Evolutionary conservation across 2,797 vertebrate species (phyloP).

Genomic region (Melanotaenia nigrans): DNA sequence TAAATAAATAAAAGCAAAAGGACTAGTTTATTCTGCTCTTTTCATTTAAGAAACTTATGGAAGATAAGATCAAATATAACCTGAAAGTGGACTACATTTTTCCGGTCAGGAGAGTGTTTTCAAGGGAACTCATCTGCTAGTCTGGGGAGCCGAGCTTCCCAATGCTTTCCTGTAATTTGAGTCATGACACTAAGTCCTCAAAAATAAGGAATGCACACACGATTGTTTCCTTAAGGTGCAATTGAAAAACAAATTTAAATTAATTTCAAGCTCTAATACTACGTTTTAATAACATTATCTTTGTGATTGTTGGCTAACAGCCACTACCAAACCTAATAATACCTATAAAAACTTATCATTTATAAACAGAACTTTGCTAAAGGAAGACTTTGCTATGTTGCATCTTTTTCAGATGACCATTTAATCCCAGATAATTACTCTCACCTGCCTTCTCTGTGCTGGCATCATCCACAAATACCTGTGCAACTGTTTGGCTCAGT

Average conservation of each 20-base stretch:
- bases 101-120: no score
- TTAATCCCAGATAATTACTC: background rate
- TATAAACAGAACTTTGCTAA: background rate
- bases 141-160: no score
- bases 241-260: background rate
- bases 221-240: background rate
- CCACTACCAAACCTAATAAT: background rate
- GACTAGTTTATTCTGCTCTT: background rate
- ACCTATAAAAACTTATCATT: background rate
- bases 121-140: background rate
- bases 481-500: slow-evolving; percentile 10
- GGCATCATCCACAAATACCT: slow-evolving; percentile 14
- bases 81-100: background rate
- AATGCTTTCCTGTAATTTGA: background rate
- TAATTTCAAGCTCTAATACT: background rate
- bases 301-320: background rate
- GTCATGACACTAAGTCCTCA: background rate
- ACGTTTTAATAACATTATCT: background rate
- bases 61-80: background rate
- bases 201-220: background rate
- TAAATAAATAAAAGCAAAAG: background rate
- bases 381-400: background rate
- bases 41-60: background rate
- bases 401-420: slow-evolving; percentile 11
- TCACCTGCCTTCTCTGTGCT: slow-evolving; percentile 18